These are phyloP conservation scores for Accipiter virgatus DNA, from an alignment of 2,113 vertebrate genomes.

Conservation along the genomic window DNA sequence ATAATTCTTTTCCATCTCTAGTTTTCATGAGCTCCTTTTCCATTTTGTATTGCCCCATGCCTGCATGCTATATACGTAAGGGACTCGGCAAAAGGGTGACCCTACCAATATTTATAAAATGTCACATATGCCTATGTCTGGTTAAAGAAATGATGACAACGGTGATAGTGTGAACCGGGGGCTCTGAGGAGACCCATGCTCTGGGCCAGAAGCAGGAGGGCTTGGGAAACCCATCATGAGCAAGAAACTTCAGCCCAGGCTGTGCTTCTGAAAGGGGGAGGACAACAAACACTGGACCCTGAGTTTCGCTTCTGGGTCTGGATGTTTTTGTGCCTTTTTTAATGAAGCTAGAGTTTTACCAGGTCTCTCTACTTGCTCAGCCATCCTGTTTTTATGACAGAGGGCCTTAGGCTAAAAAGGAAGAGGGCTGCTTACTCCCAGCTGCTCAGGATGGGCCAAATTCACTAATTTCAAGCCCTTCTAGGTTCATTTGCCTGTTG, in stretches of 20 bases:
- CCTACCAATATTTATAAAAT: neutral
- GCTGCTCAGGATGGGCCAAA: neutral
- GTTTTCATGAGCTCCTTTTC: neutral
- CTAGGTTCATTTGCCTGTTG: neutral
- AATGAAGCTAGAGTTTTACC: neutral
- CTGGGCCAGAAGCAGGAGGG: neutral
- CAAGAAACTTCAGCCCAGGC: neutral
- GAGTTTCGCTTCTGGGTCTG: neutral
- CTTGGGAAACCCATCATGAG: neutral
- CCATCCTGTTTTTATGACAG: neutral
- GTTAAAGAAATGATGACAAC: neutral
- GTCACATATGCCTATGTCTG: rapidly evolving
- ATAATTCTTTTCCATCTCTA: neutral
- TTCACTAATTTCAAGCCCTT: neutral
- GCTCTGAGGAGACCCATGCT: neutral
- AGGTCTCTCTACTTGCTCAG: neutral
- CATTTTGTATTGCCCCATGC: neutral
- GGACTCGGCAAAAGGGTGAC: neutral
- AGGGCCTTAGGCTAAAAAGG: neutral
- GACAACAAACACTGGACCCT: neutral
- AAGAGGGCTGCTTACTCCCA: neutral
- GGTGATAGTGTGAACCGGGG: neutral
- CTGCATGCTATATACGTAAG: neutral
- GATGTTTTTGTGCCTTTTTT: neutral
- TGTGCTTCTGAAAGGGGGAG: neutral